Base-by-base conservation (phyloP, 2,888 invertebrate species). In the Zeuzera pyrina region DNA sequence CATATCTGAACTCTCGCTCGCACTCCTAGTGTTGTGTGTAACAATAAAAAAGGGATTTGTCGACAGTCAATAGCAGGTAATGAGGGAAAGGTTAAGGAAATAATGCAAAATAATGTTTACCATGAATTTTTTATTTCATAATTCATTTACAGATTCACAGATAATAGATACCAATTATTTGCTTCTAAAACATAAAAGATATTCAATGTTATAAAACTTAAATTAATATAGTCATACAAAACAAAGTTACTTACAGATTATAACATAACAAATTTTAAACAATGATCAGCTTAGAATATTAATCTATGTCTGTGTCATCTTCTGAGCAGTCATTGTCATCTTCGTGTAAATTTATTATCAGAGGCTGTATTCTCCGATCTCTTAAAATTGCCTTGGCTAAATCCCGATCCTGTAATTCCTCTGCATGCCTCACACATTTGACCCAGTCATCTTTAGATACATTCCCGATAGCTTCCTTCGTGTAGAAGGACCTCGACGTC, bases 351-450 rank as follows among this genome's bases (percentile, higher is more conserved):
- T n/a, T n/a, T n/a, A n/a, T n/a, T n/a, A n/a, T n/a, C n/a, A n/a
- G n/a, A 8, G 8, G 2, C 19, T 5, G 6, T 8, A 8, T 19
- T 8, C 6, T 19, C 19, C 8, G 19, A 8, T 2, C 19, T 19
- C 2, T 19, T 2, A 1, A 19, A 19, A 19, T 19, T 7, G 19
- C 19, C 19, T 19, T 19, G 1, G 19, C 19, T 19, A 24, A 24
- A 24, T 24, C 24, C 11, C 11, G 4, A 5, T 24, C 24, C 10
- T 30, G 30, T 6, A 31, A 12, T 10, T 22, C 15, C 13, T 24
- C 25, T 6, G 31, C 25, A 25, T 31, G 31, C 15, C 24, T 24
- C 15, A 31, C 31, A 31, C 24, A 31, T 14, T 31, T 25, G 8
- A 2, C 15, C 24, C 31, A 31, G 25, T 31, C 16, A n/a, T 31